Evolutionary conservation across 2,797 vertebrate species (phyloP).

Genomic region (Anabas testudineus): DNA sequence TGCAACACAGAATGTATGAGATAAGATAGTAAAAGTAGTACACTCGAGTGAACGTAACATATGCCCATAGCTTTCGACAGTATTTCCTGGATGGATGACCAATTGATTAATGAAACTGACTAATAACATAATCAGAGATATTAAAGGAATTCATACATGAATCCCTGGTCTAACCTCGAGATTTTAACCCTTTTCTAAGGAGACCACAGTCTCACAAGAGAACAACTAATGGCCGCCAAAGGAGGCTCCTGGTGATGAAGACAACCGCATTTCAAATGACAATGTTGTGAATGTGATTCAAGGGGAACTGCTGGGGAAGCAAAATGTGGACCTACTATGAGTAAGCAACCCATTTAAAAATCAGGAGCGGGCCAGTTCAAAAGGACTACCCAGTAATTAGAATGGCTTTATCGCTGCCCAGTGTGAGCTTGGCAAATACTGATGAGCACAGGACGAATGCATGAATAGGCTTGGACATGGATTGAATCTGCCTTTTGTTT

Average conservation of each 20-base stretch:
- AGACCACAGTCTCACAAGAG: slow-evolving; percentile 79
- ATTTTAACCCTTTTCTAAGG: slow-evolving; percentile 63
- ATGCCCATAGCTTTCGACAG: background rate
- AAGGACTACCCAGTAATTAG: slow-evolving; percentile 80
- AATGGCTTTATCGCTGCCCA: slow-evolving; percentile 76
- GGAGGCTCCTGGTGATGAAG: slow-evolving; percentile 28
- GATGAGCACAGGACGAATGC: slow-evolving; percentile 78
- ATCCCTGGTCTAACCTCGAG: background rate
- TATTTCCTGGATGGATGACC: background rate
- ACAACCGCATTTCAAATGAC: slow-evolving; percentile 48
- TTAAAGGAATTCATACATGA: background rate
- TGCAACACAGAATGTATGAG: slow-evolving; percentile 74
- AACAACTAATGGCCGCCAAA: slow-evolving; percentile 81
- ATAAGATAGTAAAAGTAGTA: slow-evolving; percentile 80
- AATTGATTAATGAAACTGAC: background rate
- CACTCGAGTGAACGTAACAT: slow-evolving; percentile 38
- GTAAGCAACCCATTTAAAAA: slow-evolving; percentile 70
- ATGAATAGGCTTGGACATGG: slow-evolving; percentile 83
- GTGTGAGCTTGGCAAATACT: slow-evolving; percentile 79
- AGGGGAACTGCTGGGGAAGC: slow-evolving; percentile 60
- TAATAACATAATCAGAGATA: background rate
- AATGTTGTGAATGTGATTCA: slow-evolving; percentile 59
- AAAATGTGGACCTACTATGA: slow-evolving; percentile 63
- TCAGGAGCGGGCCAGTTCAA: slow-evolving; percentile 69
- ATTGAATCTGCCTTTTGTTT: slow-evolving; percentile 86